Conservation (phyloP, 1,140 invertebrate species). For the Panagrolaimus sp. region DNA sequence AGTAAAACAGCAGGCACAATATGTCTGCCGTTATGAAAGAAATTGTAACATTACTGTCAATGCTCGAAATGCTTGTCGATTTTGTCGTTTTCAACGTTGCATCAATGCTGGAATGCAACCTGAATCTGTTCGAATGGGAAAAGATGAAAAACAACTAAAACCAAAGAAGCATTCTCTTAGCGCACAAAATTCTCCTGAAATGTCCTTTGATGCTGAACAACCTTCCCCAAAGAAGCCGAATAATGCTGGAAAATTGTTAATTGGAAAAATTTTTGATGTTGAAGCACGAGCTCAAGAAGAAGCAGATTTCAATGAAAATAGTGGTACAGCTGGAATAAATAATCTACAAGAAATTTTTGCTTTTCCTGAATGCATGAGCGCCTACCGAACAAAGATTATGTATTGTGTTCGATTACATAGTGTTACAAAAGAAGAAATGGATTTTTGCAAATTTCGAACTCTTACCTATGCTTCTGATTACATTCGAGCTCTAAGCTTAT, state of each 20-base stretch:
- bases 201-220: background rate
- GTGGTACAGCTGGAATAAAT: conserved; percentile 18
- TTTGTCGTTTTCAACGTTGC: conserved; percentile 88
- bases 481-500: conserved; percentile 27
- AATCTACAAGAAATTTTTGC: conserved; percentile 26
- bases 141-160: conserved; percentile 12
- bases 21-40: conserved; percentile 84
- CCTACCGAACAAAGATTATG: conserved; percentile 35
- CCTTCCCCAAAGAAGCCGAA: background rate
- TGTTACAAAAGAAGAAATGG: conserved; percentile 44
- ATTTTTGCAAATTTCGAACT: conserved; percentile 46
- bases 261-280: conserved; percentile 13
- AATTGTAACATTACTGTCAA: conserved; percentile 75
- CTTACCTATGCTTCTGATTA: conserved; percentile 43
- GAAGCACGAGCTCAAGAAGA: conserved; percentile 27
- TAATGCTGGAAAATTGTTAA: background rate
- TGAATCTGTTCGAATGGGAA: conserved; percentile 41
- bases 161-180: background rate
- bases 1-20: conserved; percentile 66
- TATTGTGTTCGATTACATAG: conserved; percentile 43
- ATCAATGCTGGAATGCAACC: conserved; percentile 67
- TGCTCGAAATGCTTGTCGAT: conserved; percentile 80
- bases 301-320: conserved; percentile 39
- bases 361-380: conserved; percentile 29
- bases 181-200: background rate